Base-by-base conservation (phyloP, 1,140 invertebrate species). In the Pollicipes pollicipes region DNA sequence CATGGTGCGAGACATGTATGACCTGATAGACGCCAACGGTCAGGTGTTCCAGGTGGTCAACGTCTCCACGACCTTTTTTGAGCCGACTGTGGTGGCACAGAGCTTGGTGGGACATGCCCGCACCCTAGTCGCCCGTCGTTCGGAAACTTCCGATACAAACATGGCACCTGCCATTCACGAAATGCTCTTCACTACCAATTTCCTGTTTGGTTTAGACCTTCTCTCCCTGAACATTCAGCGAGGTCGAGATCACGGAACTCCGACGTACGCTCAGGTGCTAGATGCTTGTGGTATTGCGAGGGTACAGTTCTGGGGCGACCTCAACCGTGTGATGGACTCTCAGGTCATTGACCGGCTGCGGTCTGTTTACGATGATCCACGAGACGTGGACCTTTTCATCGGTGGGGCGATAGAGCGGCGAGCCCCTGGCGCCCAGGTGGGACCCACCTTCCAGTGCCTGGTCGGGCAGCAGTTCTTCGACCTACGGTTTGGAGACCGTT, bases 301-400 rank as follows among this genome's bases (percentile, higher is more conserved):
- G 63, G n/a, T 4, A 13, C 63, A 64, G 70, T 16, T 35, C 63
- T 64, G 63, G 63, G 64, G 35, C 66, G 32, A 64, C n/a, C 74
- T 70, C 72, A 76, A 66, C 63, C 29, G 29, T 28, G 30, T 74
- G 29, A 73, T 71, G 63, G n/a, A 63, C 0, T 24, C 8, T n/a
- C 31, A 58, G 8, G 28, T 32, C 0, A 13, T 58, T 1, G 29
- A 66, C 0, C 70, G 88, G 66, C 84, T 94, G 73, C 87, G 89
- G 26, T 66, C 78, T 76, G 70, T 73, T 67, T 93, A 94, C 77
- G 84, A 86, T 0, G 86, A 86, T 4, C 90, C 93, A 0, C 91
- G 95, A 75, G 92, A 95, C 76, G 91, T 98, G 71, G 96, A 98
- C 80, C 82, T 98, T 6, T 98, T 96, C 84, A 91, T 94, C 17